Evolutionary conservation across 2,797 vertebrate genomes (phyloP), one percentile per base, ranked within the genome.

Genomic region (Dendrocincla fuliginosa): DNA sequence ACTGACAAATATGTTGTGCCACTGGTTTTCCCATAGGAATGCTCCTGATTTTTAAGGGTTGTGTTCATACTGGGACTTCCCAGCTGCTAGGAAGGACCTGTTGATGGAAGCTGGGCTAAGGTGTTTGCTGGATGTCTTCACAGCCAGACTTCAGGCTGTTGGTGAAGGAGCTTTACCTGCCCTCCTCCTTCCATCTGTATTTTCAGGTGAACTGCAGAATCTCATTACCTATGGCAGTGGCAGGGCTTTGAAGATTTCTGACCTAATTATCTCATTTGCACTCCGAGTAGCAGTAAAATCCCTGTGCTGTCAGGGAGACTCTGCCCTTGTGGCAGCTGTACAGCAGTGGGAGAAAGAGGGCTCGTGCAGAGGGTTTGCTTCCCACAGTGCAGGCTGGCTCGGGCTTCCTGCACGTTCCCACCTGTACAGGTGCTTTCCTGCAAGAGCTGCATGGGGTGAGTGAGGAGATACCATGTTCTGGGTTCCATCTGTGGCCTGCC

Each of bases 221-320:
- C 91, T 96, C 85, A 68, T 95, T 96, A 94, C 52, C 37, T 30
- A 50, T 0, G 0, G 63, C 85, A 83, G 67, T 76, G 71, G 70
- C 88, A 87, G 87, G 55, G 64, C 67, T 95, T 96, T 93, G 91
- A 86, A 95, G 91, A 93, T 93, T 87, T 95, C 81, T 94, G 71
- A 24, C 70, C 61, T 93, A 84, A 94, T 95, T 91, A 82, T 76
- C 87, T 84, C 57, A 64, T 59, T 87, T 91, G 77, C 6, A 9
- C 65, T 77, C 42, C 0, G 4, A 84, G 63, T 32, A 84, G 83
- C 63, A 63, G 63, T 25, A 42, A 89, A 84, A 94, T 84, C 90
- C 39, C 1, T 11, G 74, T 49, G 63, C 92, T 94, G 84, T 87
- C 84, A 80, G 84, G 74, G 33, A 46, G 41, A 16, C 68, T 81